These are phyloP conservation scores for Phylloscopus whistleri DNA, from an alignment of 2,113 vertebrate genomes.

Conservation along the genomic window DNA sequence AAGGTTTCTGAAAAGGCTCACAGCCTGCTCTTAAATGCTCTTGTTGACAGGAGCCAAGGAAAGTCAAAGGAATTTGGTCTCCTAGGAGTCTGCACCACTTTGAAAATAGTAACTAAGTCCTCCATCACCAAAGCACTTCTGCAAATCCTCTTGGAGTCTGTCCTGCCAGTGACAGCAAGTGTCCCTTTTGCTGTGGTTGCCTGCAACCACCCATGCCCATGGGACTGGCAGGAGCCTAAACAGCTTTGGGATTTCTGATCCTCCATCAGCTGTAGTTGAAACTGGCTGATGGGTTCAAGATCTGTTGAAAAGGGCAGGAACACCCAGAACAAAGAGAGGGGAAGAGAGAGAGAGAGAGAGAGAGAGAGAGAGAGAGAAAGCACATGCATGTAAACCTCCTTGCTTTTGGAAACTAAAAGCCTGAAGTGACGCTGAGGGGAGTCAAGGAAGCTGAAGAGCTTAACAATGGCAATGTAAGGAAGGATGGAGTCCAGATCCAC, in stretches of 20 bases:
- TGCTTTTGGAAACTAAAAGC: neutral
- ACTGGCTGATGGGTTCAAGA: neutral
- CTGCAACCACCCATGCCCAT: neutral
- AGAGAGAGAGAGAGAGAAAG: neutral
- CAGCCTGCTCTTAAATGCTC: neutral
- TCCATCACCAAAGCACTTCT: neutral
- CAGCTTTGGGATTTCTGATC: neutral
- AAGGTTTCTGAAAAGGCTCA: conserved; percentile 6
- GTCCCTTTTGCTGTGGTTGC: neutral
- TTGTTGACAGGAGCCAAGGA: neutral
- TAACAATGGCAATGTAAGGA: neutral
- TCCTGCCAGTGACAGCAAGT: neutral
- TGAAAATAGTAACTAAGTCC: conserved; percentile 16
- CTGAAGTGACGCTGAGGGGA: neutral
- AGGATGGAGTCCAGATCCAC: neutral
- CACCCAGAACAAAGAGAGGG: neutral
- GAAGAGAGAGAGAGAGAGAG: neutral
- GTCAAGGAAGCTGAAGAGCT: fast-evolving
- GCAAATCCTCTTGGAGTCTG: neutral
- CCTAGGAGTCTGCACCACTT: conserved; percentile 3
- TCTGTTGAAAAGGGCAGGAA: neutral
- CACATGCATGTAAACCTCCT: neutral
- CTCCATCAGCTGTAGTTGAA: neutral
- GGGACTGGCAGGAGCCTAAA: neutral
- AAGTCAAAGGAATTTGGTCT: conserved; percentile 49